Evolutionary conservation across 2,888 invertebrate species (phyloP).

Genomic region (Papilio demoleus): DNA sequence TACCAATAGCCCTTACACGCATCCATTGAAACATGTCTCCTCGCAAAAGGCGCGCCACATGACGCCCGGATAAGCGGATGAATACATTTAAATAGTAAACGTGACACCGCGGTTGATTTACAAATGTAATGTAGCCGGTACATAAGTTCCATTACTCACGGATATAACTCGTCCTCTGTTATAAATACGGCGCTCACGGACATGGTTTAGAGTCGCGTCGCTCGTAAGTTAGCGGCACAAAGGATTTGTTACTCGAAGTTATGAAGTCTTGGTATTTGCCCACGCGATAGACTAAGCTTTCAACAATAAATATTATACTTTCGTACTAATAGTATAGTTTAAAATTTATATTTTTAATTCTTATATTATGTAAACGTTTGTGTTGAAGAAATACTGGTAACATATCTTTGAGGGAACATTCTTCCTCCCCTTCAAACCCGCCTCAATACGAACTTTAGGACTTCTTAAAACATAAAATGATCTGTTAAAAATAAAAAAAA

Average conservation of each 20-base stretch:
- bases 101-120: conserved; percentile 79
- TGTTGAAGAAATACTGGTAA: too few relatives aligned
- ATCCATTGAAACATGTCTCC: conserved; percentile 73
- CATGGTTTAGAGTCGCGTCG: conserved; percentile 71
- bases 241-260: conserved; percentile 82
- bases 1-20: conserved; percentile 77
- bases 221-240: conserved; percentile 72
- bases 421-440: too few relatives aligned
- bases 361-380: too few relatives aligned
- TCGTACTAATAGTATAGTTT: too few relatives aligned
- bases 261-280: conserved; percentile 72
- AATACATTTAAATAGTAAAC: conserved; percentile 84
- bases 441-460: too few relatives aligned
- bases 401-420: too few relatives aligned
- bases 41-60: conserved; percentile 75
- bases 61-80: conserved; percentile 80
- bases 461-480: too few relatives aligned
- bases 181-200: conserved; percentile 75
- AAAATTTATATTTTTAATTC: too few relatives aligned
- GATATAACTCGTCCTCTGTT: conserved; percentile 74
- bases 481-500: too few relatives aligned
- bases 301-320: conserved; percentile 42
- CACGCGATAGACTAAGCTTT: conserved; percentile 60
- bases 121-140: conserved; percentile 73
- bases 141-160: conserved; percentile 79